phyloP scores from a whole-genome alignment of 2,797 vertebrate genomes.

The Craterocephalus amniculus region DNA sequence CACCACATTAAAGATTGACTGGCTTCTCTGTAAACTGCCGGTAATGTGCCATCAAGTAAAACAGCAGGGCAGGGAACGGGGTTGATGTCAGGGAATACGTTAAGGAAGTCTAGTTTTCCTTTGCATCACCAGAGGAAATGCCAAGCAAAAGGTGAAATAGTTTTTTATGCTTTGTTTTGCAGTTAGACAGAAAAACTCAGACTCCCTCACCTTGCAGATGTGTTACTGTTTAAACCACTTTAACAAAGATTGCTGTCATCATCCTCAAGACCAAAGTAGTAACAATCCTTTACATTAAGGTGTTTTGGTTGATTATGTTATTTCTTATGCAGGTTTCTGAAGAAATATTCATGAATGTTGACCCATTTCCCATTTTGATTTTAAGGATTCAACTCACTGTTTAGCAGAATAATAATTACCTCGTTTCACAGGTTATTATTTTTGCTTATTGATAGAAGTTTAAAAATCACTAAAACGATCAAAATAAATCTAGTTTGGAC shows the following conservation, averaged over 20 bases:
- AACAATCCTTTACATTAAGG: not conserved
- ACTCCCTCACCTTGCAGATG: not conserved
- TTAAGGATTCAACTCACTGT: no score
- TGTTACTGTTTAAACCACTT: not conserved
- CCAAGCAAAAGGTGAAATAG: conserved; percentile 20
- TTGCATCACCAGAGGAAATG: conserved; percentile 46
- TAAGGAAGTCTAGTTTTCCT: conserved; percentile 46
- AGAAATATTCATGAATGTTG: no score
- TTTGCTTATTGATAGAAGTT: no score
- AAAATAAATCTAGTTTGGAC: no score
- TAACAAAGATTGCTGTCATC: not conserved
- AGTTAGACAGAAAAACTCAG: not conserved
- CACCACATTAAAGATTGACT: not conserved
- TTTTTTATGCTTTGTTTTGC: not conserved
- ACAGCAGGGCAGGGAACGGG: not conserved
- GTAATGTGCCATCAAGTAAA: not conserved
- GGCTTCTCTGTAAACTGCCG: not conserved
- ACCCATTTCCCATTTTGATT: no score
- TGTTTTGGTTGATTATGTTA: not conserved
- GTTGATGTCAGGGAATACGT: not conserved
- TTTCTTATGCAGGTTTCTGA: not conserved
- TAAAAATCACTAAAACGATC: no score
- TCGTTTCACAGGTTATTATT: no score
- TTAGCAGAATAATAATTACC: no score
- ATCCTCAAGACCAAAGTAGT: not conserved